Conservation (phyloP, 64 coral and sea anemone genomes). For the Hydrozoanthus tunicans region DNA sequence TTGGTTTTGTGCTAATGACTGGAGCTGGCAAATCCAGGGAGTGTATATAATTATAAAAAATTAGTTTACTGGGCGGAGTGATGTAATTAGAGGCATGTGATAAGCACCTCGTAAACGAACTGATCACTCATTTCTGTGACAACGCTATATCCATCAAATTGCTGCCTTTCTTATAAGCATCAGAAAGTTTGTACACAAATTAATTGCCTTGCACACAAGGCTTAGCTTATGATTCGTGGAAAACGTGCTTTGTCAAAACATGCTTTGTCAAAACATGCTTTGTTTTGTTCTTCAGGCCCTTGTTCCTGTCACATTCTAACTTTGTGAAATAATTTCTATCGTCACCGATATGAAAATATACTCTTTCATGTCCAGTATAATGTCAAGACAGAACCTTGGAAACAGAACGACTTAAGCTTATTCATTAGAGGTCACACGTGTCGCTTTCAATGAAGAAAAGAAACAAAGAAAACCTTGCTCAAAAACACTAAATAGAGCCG, state of each 20-base stretch:
- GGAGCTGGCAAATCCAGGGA: not conserved
- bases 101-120: not conserved
- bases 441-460: not conserved
- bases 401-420: not conserved
- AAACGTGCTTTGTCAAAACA: constrained; percentile 45
- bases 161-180: constrained; percentile 21
- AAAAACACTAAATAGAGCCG: constrained; percentile 5
- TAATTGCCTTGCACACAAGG: constrained; percentile 21
- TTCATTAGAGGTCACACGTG: constrained; percentile 51
- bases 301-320: constrained; percentile 29
- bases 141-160: constrained; percentile 12
- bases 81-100: not conserved
- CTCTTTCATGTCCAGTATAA: constrained; percentile 9
- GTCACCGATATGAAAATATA: constrained; percentile 22
- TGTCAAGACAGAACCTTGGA: not conserved
- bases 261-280: constrained; percentile 6
- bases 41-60: constrained; percentile 7
- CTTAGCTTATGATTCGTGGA: constrained; percentile 24
- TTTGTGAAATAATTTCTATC: constrained; percentile 29
- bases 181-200: constrained; percentile 15
- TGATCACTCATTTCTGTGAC: not conserved
- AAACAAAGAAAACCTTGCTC: constrained; percentile 11
- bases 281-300: constrained; percentile 5
- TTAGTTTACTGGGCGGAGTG: constrained; percentile 35
- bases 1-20: constrained; percentile 22